Percentiles rank a stretch among this genome's conserved stretches.
Conservation (phyloP, 2,888 invertebrate genomes). For the Ephialtes manifestator region DNA sequence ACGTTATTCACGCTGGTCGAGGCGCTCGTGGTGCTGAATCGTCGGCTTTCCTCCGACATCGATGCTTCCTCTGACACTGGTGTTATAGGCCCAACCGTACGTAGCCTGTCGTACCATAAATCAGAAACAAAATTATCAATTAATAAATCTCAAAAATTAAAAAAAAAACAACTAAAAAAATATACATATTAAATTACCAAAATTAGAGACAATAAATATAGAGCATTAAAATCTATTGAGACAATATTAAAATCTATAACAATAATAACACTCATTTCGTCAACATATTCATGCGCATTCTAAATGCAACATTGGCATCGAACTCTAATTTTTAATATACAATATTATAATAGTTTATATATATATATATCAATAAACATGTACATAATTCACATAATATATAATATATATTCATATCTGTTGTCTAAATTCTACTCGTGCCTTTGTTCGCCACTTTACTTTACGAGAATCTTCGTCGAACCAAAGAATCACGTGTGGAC, state of each 20-base stretch:
- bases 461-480: constrained; percentile 72
- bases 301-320: constrained; percentile 68
- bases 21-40: constrained; percentile 78
- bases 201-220: constrained; percentile 53
- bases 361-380: constrained; percentile 53
- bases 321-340: constrained; percentile 45
- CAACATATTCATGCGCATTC: constrained; percentile 70
- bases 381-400: constrained; percentile 52
- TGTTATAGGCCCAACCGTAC: constrained; percentile 80
- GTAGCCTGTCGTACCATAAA: constrained; percentile 75
- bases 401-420: constrained; percentile 58
- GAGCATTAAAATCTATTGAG: constrained; percentile 49
- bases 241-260: constrained; percentile 63
- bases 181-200: no score
- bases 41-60: constrained; percentile 78
- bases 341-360: constrained; percentile 11
- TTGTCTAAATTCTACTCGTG: constrained; percentile 67
- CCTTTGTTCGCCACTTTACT: constrained; percentile 73
- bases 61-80: constrained; percentile 79
- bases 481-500: constrained; percentile 71
- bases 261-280: constrained; percentile 57
- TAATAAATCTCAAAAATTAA: constrained; percentile 2
- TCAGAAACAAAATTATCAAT: constrained; percentile 25
- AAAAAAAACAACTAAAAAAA: constrained; percentile 1
- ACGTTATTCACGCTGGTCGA: constrained; percentile 82